phyloP scores from a whole-genome alignment of 2,797 vertebrate species.

The Pygocentrus nattereri region DNA sequence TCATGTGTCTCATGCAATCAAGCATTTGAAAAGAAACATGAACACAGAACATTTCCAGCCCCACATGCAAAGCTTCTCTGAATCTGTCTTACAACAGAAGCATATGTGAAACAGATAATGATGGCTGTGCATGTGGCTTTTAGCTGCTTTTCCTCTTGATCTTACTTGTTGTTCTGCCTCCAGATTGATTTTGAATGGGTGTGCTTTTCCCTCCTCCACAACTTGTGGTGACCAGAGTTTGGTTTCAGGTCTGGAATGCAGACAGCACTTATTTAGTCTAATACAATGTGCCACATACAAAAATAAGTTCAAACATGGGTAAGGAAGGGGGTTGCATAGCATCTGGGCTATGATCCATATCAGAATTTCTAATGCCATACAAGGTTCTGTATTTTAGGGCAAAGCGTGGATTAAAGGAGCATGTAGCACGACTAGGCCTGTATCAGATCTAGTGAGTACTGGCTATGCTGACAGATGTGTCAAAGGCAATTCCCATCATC shows the following conservation, averaged over 20 bases:
- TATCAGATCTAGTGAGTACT: not conserved
- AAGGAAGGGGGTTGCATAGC: slow-evolving; percentile 7
- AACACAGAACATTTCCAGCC: not conserved
- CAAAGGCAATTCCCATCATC: not conserved
- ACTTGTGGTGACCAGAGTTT: slow-evolving; percentile 63
- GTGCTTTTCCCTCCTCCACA: slow-evolving; percentile 81
- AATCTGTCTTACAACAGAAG: not conserved
- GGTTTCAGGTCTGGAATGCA: slow-evolving; percentile 61
- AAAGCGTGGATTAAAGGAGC: slow-evolving; percentile 19
- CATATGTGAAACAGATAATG: slow-evolving; percentile 15
- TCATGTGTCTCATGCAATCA: slow-evolving; percentile 37
- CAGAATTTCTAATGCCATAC: slow-evolving; percentile 32
- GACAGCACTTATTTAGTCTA: slow-evolving; percentile 24
- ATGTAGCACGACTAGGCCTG: not conserved
- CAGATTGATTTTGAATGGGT: slow-evolving; percentile 88
- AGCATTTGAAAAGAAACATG: not conserved
- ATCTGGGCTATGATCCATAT: slow-evolving; percentile 2
- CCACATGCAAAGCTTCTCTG: not conserved
- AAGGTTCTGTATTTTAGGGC: slow-evolving; percentile 4
- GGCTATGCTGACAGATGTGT: not conserved
- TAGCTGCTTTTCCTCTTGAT: slow-evolving; percentile 9
- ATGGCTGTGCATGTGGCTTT: not conserved
- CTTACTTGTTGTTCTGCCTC: slow-evolving; percentile 89
- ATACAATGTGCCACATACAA: slow-evolving; percentile 10
- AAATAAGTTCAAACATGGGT: slow-evolving; percentile 5